Base-by-base conservation (phyloP, 1,140 invertebrate species). In the Ditylenchus dipsaci region DNA sequence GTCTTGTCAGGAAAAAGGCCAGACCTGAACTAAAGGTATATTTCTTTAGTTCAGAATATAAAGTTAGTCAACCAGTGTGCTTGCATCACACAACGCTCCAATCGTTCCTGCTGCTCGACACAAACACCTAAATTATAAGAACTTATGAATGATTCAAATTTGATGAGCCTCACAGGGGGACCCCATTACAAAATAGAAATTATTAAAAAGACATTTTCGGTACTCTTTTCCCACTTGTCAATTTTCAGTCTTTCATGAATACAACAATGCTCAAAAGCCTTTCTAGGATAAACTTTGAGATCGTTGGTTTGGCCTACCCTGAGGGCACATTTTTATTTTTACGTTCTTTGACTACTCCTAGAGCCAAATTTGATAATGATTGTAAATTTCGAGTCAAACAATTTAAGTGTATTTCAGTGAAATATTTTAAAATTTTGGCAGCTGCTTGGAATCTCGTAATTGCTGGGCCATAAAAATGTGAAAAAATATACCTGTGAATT, bases 41-140 rank as follows among this genome's bases (percentile, higher is more conserved):
- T 70, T 15, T 78, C 82, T 27, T 68, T 66, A 27, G 82, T 76
- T 29, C 78, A 80, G 58, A 82, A 82, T 15, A 82, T 68, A 1
- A 81, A 81, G 21, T 72, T 53, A n/a, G n/a, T n/a, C 11, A 38
- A 38, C 80, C 80, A 82, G 57, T 83, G 82, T 7, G 80, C 80
- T 58, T 82, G 78, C 80, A 82, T 83, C 15, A 82, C 79, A 73
- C 80, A 82, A 53, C 81, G 62, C 69, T 82, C 80, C 19, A 82
- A 15, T 43, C 67, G 64, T 42, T 78, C 64, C 61, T 82, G 80
- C 67, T 82, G 81, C 11, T 75, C 72, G 56, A 56, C 63, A 61
- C 80, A 82, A n/a, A 82, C 63, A 19, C 79, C 74, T 75, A 58
- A 26, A 74, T n/a, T 11, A 45, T 45, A 53, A 21, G 49, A 53